Percentiles rank a stretch among this genome's conserved stretches.
Evolutionary conservation across 2,797 vertebrate genomes (phyloP).

Genomic region (Poecilia velifera): DNA sequence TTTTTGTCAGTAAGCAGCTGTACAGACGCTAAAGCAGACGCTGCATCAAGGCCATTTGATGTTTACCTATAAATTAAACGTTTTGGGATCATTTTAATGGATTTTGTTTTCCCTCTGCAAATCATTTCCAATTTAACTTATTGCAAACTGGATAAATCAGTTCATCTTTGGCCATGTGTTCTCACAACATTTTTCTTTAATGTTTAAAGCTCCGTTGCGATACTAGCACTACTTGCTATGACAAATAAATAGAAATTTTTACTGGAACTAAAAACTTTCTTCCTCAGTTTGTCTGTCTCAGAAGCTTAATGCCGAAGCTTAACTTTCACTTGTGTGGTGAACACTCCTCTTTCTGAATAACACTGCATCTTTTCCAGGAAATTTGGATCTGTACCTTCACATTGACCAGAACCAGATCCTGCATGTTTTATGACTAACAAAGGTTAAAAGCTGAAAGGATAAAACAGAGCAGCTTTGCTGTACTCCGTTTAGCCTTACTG

Average conservation of each 20-base stretch:
- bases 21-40: slow-evolving; percentile 42
- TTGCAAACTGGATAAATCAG: slow-evolving; percentile 23
- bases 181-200: slow-evolving; percentile 1
- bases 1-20: slow-evolving; percentile 58
- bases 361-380: neutral
- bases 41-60: slow-evolving; percentile 58
- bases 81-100: slow-evolving; percentile 18
- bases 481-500: neutral
- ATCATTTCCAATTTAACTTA: slow-evolving; percentile 23
- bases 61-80: slow-evolving; percentile 39
- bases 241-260: neutral
- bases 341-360: slow-evolving; percentile 1
- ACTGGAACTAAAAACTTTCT: neutral
- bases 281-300: neutral
- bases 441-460: neutral
- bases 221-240: neutral
- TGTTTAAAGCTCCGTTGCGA: neutral
- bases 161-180: neutral
- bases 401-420: neutral
- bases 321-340: neutral
- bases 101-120: slow-evolving; percentile 36
- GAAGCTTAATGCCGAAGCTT: neutral
- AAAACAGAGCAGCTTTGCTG: neutral
- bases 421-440: neutral
- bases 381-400: neutral